Base-by-base conservation (phyloP, 1,140 invertebrate genomes). In the Asobara japonica region DNA sequence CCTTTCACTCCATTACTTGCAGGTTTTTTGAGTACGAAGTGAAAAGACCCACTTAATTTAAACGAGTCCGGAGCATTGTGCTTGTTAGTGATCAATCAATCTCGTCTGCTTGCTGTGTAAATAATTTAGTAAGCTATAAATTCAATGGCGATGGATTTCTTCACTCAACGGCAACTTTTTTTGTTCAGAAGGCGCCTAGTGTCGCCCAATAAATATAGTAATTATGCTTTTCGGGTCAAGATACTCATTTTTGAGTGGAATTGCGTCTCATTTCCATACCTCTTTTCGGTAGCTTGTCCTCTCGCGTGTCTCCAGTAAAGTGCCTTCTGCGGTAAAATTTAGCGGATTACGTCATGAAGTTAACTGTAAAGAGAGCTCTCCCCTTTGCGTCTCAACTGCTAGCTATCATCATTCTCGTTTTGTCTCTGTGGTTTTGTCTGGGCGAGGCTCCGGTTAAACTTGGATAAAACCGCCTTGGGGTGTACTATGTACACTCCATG, bases 241-340 rank as follows among this genome's bases (percentile, higher is more conserved):
- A 56, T 8, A 56, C 7, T 10, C 51, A 25, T 4, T 27, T 10
- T 20, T 27, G 22, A 27, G 13, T 10, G 22, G 51, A 11, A 5
- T 6, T 6, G 11, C 3, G 8, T 16, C n/a, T 36, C 45, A 60
- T 48, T 65, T 68, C 20, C 25, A 45, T 67, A 48, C 18, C 18
- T 25, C 22, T 56, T 56, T 56, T 56, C 51, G 51, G 51, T 56
- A 56, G 51, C 20, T 56, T 56, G 51, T 56, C 51, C 51, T 56
- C 25, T 56, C 6, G 13, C 41, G 13, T 45, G 22, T 56, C 51
- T 11, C 51, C 13, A 22, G 20, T 27, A 10, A 56, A 56, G 51
- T 56, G 51, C 51, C 18, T 56, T 56, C 51, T 56, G 51, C 25
- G 51, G 51, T 56, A 56, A 25, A 18, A 56, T 56, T 56, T 56